Conservation (phyloP, 2,888 invertebrate species). For the Stenchaetothrips biformis region DNA sequence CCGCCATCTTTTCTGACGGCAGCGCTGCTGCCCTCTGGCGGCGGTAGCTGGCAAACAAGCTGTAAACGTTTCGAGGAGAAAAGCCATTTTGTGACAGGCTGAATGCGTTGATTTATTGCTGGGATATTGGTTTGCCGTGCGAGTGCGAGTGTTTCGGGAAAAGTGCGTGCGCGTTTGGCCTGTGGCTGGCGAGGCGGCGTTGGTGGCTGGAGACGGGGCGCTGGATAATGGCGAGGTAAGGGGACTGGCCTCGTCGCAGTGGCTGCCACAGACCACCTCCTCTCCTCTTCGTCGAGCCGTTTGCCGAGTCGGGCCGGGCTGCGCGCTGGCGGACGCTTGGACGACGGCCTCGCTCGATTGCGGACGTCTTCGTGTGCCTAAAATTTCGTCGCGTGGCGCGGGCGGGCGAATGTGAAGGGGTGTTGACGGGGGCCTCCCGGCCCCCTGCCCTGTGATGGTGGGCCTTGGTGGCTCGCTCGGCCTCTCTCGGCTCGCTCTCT, state of each 20-base stretch:
- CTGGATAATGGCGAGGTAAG: background rate
- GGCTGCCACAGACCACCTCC: no score
- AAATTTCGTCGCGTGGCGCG: no score
- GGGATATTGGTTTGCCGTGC: background rate
- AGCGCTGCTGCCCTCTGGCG: conserved; percentile 7
- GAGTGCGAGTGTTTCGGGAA: background rate
- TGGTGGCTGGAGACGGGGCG: background rate
- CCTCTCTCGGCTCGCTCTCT: background rate
- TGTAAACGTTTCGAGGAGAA: conserved; percentile 24
- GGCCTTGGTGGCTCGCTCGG: background rate
- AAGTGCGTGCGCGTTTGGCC: background rate
- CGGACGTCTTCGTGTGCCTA: no score
- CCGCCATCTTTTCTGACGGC: conserved; percentile 15
- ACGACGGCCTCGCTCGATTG: no score
- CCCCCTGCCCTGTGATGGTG: background rate
- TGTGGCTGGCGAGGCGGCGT: background rate
- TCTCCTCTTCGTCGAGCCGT: no score
- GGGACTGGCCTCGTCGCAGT: background rate
- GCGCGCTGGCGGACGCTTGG: no score
- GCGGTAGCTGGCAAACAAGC: background rate
- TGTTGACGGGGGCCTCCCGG: background rate
- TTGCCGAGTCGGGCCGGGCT: no score
- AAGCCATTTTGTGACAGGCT: conserved; percentile 24
- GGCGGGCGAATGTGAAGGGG: background rate
- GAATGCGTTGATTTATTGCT: conserved; percentile 16